Conservation (phyloP, 2,888 invertebrate species). For the Agriopis leucophaearia region DNA sequence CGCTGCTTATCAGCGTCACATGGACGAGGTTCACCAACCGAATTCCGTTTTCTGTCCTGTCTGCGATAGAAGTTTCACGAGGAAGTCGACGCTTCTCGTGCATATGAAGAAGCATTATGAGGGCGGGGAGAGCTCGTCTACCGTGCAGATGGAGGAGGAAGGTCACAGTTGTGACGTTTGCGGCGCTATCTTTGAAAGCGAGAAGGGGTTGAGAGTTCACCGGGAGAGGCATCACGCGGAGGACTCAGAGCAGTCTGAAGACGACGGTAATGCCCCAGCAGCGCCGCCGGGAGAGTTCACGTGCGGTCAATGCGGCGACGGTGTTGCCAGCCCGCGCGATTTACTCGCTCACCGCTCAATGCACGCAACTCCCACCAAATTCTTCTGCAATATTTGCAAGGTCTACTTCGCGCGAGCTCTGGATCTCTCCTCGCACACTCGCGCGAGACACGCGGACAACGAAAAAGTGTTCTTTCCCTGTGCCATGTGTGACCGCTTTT, state of each 20-base stretch:
- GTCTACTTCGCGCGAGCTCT: slow-evolving; percentile 80
- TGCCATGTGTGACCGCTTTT: slow-evolving; percentile 86
- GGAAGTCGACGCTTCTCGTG: slow-evolving; percentile 87
- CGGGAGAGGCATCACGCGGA: slow-evolving; percentile 86
- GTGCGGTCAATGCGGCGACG: slow-evolving; percentile 85
- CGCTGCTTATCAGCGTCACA: slow-evolving; percentile 87
- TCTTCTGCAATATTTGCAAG: slow-evolving; percentile 87
- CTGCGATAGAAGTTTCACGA: slow-evolving; percentile 88
- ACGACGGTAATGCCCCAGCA: slow-evolving; percentile 66
- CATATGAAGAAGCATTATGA: slow-evolving; percentile 88
- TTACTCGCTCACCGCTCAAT: slow-evolving; percentile 85
- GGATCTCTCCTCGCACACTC: slow-evolving; percentile 80
- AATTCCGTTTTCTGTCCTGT: slow-evolving; percentile 87
- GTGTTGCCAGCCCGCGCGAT: slow-evolving; percentile 84
- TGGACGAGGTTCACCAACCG: slow-evolving; percentile 85
- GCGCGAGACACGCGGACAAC: slow-evolving; percentile 81
- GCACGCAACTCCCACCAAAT: slow-evolving; percentile 82
- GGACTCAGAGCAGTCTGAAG: slow-evolving; percentile 73
- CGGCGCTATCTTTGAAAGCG: slow-evolving; percentile 86
- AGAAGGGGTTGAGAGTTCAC: slow-evolving; percentile 86
- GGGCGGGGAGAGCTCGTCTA: slow-evolving; percentile 70
- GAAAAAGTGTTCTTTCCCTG: slow-evolving; percentile 86
- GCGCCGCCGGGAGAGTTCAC: slow-evolving; percentile 80
- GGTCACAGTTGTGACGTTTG: slow-evolving; percentile 87
- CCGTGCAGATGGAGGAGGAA: slow-evolving; percentile 68